Base-by-base conservation (phyloP, 1,140 invertebrate genomes). In the Bombus cullumanus region DNA sequence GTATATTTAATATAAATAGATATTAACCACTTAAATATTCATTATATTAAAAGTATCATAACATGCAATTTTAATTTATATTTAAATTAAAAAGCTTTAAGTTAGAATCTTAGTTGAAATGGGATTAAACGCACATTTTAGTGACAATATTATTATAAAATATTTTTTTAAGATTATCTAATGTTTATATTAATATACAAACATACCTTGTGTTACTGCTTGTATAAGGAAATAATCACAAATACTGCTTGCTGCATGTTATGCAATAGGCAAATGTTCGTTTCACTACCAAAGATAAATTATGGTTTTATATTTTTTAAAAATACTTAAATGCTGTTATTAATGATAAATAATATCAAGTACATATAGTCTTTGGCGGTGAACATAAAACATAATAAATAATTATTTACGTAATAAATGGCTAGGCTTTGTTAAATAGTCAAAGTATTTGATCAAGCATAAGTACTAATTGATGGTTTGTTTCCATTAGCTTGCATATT, bases 401-500 rank as follows among this genome's bases (percentile, higher is more conserved):
- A 77, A 85, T 53, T 74, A 69, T 68, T 74, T 78, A 28, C 59
- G 28, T 53, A 85, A 83, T 53, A 83, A 81, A 22, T 89, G 79
- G 73, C 73, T 89, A 77, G 34, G 84, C 80, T 86, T 83, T 86
- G 22, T 89, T 82, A 80, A 79, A 89, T 88, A 81, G 79, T 79
- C 64, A 62, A 41, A 86, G 37, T 85, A 69, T 88, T 88, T 87
- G 69, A 81, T 81, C 73, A 77, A 81, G 34, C 68, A 78, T 76
- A 86, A 86, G 68, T 86, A 86, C 85, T 91, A 91, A 92, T 89
- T 83, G 82, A 87, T 91, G 79, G 92, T 78, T 93, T 92, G 89
- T 94, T 94, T 94, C 91, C 91, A 92, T 93, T 92, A 95, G 94
- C 94, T 95, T 92, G 93, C 95, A 94, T 92, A 92, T 92, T 94